Evolutionary conservation across 2,888 invertebrate genomes (phyloP), one percentile per base, ranked within the genome.

Genomic region (Ypsolopha sequella): DNA sequence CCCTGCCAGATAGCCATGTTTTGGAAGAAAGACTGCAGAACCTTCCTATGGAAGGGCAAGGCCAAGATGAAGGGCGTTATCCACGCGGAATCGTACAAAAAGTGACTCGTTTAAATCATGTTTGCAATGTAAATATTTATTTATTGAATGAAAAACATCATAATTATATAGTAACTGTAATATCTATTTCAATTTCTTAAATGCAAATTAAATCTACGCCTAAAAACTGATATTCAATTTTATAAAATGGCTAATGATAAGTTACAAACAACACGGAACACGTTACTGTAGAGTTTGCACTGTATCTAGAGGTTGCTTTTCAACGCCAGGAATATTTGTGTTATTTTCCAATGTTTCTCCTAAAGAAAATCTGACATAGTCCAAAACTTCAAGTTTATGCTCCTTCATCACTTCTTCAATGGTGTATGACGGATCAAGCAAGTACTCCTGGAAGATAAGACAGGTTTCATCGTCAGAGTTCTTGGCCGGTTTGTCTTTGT

Each of bases 281-380:
- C n/a, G 52, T 63, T 79, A 92, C 70, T 91, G 91, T 66, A 91
- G 88, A 50, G 90, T 90, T 76, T 91, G 90, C 36, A 91, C 85
- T 44, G 82, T 82, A 55, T 91, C 89, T 56, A 91, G 70, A 6
- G 86, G 80, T 60, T 88, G 80, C 55, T 81, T 85, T 56, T 80
- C 86, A 53, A 82, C 78, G n/a, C 85, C 86, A 8, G 74, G 80
- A 73, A 84, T 68, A 49, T 11, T 36, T 7, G 33, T 46, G n/a
- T 60, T 70, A 6, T 68, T 63, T 60, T 81, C 79, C 10, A 73
- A 59, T 14, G 64, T 62, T 76, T 95, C 96, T 1, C 98, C 97
- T 72, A 96, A 95, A 70, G 96, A 95, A 76, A 93, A 96, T 55
- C 98, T 89, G 54, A 92, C 89, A 75, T 95, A 98, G 74, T 96